phyloP scores from a whole-genome alignment of 2,888 invertebrate genomes.

The Epirrita christyi region DNA sequence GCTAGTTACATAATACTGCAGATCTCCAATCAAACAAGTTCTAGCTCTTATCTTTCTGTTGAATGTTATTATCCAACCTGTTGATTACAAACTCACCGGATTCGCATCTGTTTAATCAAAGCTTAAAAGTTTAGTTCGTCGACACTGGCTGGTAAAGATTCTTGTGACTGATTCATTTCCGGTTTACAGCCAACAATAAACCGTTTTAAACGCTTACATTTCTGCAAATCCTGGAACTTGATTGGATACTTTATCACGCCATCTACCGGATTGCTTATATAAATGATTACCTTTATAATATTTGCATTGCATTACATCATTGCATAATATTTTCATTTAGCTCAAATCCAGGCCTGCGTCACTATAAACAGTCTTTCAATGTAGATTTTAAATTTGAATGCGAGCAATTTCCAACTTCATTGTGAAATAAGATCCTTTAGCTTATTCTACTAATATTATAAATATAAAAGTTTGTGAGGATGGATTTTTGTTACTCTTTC shows the following conservation, averaged over 20 bases:
- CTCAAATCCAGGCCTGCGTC: neutral
- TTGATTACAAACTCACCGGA: constrained; percentile 8
- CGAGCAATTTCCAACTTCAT: too few relatives aligned
- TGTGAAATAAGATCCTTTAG: too few relatives aligned
- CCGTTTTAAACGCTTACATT: constrained; percentile 14
- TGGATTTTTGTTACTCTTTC: too few relatives aligned
- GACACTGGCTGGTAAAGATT: neutral
- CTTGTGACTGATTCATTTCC: constrained; percentile 19
- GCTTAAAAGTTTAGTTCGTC: constrained; percentile 6
- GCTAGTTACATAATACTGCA: constrained; percentile 2
- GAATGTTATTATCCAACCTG: constrained; percentile 22
- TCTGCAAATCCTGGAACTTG: constrained; percentile 17
- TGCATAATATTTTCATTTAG: constrained; percentile 35
- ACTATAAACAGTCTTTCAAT: too few relatives aligned
- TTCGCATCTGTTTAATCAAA: constrained; percentile 2
- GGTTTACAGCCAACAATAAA: constrained; percentile 13
- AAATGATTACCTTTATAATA: constrained; percentile 22
- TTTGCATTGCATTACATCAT: constrained; percentile 24
- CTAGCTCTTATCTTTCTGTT: constrained; percentile 1
- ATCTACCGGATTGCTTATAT: constrained; percentile 21
- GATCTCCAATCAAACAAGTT: constrained; percentile 6
- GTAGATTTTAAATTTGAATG: too few relatives aligned
- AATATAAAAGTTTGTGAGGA: too few relatives aligned
- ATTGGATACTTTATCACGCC: constrained; percentile 26
- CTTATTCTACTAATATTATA: too few relatives aligned